Evolutionary conservation across 2,797 vertebrate species (phyloP), one percentile per base, ranked within the genome.

Genomic region (Lacerta viridis): DNA sequence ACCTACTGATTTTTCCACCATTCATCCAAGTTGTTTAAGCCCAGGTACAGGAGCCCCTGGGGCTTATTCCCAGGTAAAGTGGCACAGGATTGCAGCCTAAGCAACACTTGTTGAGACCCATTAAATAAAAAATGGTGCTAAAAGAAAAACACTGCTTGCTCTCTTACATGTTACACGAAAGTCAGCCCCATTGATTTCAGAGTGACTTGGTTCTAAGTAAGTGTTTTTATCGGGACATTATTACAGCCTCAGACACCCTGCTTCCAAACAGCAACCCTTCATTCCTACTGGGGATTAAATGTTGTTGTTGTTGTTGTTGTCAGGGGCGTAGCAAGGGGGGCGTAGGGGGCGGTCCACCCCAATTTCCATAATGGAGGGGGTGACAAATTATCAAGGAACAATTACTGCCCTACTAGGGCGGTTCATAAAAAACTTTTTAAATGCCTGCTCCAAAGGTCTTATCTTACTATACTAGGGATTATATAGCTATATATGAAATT

Each of bases 191-290:
- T 36, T 85, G 50, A 85, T 72, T 84, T 84, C 68, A 61, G 29
- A 71, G 29, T 50, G 66, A 17, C 29, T 15, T 77, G 20, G 33
- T 64, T 68, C 39, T 10, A 83, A 66, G 71, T 29, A 61, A 75
- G 41, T 18, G 33, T 72, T 59, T 1, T 46, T 88, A 27, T 18
- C 1, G 17, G 46, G 18, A 87, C 80, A 25, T 13, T 8, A 72
- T 72, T 80, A 43, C 36, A 80, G 15, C 55, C 10, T 36, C 36
- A 83, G 46, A 66, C 29, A 88, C n/a, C 86, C 15, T 83, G 39
- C 87, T 87, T 90, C 29, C 6, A 88, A 89, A 43, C 25, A 17
- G 29, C 10, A 59, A 50, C 64, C 33, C 36, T 17, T 39, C 25
- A 87, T 76, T 68, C 69, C 69, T 33, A 61, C 5, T 69, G 39